phyloP scores from a whole-genome alignment of 2,113 vertebrate species.

The Phylloscopus trochilus region DNA sequence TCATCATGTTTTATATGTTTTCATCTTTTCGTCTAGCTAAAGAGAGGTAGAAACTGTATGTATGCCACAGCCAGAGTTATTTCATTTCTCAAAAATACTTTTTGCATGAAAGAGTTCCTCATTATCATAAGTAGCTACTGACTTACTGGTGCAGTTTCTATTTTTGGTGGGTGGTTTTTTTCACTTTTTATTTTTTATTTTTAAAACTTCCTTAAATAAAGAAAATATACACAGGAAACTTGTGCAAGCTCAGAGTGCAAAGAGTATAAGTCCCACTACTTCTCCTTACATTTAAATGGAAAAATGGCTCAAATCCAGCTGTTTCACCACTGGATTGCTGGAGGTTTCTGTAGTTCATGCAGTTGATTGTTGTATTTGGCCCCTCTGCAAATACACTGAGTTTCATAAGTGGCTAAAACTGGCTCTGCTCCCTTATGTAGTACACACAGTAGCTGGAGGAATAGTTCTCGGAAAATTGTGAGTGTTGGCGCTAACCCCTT shows the following conservation, averaged over 20 bases:
- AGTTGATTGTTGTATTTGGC: constrained; percentile 63
- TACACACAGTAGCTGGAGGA: constrained; percentile 45
- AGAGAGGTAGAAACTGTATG: not conserved
- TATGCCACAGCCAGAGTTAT: not conserved
- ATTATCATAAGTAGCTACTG: not conserved
- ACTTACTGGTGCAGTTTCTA: not conserved
- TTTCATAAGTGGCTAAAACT: constrained; percentile 47
- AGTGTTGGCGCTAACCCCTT: constrained; percentile 38
- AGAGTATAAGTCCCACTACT: not conserved
- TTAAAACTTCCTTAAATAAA: not conserved
- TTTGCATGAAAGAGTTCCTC: not conserved
- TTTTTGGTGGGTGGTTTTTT: not conserved
- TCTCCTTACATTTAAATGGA: constrained; percentile 29
- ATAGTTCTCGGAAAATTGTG: constrained; percentile 38
- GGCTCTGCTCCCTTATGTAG: constrained; percentile 17
- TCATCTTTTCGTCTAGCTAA: not conserved
- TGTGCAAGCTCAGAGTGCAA: not conserved
- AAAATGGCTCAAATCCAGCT: constrained; percentile 44
- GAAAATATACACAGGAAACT: constrained; percentile 11
- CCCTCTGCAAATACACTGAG: constrained; percentile 16
- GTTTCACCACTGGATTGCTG: constrained; percentile 8
- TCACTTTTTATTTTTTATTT: not conserved
- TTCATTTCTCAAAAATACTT: not conserved
- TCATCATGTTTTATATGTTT: too few species aligned
- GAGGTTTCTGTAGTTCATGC: constrained; percentile 53